Conservation (phyloP, 1,140 invertebrate species). For the Melipona quadrifasciata region DNA sequence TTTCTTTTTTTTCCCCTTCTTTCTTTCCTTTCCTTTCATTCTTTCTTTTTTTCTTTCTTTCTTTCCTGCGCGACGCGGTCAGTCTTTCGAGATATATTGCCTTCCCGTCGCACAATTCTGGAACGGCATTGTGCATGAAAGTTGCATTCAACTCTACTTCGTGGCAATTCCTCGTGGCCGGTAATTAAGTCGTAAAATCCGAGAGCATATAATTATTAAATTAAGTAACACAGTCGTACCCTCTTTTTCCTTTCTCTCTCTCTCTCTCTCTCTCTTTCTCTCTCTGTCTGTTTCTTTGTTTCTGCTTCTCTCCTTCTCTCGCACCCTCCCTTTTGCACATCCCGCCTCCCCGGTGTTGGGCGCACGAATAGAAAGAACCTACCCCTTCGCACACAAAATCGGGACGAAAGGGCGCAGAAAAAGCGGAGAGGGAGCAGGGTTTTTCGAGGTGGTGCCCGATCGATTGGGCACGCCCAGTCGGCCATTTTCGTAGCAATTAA, state of each 20-base stretch:
- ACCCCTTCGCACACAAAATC: slow-evolving; percentile 25
- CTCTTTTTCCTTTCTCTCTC: not conserved
- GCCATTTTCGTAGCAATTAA: slow-evolving; percentile 72
- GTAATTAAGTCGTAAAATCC: slow-evolving; percentile 54
- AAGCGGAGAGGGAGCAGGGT: slow-evolving; percentile 20
- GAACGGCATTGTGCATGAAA: slow-evolving; percentile 36
- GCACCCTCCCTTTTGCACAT: not conserved
- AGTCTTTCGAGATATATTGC: slow-evolving; percentile 39
- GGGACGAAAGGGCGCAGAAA: slow-evolving; percentile 28
- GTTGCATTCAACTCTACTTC: slow-evolving; percentile 37
- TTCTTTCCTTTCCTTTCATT: too few relatives aligned
- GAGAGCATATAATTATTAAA: slow-evolving; percentile 50
- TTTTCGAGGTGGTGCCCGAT: slow-evolving; percentile 59
- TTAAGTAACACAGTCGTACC: slow-evolving; percentile 35
- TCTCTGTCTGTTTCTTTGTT: not conserved
- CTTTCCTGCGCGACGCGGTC: not conserved
- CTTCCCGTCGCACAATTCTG: slow-evolving; percentile 33
- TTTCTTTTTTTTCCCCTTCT: not conserved
- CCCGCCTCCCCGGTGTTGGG: not conserved
- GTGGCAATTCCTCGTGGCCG: slow-evolving; percentile 27
- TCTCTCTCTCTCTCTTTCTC: not conserved
- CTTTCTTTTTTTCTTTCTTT: not conserved
- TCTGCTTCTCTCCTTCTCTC: not conserved
- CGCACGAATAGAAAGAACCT: slow-evolving; percentile 20
- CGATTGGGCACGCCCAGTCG: slow-evolving; percentile 69